phyloP scores from a whole-genome alignment of 1,140 invertebrate species.

The Drosophila ananassae region DNA sequence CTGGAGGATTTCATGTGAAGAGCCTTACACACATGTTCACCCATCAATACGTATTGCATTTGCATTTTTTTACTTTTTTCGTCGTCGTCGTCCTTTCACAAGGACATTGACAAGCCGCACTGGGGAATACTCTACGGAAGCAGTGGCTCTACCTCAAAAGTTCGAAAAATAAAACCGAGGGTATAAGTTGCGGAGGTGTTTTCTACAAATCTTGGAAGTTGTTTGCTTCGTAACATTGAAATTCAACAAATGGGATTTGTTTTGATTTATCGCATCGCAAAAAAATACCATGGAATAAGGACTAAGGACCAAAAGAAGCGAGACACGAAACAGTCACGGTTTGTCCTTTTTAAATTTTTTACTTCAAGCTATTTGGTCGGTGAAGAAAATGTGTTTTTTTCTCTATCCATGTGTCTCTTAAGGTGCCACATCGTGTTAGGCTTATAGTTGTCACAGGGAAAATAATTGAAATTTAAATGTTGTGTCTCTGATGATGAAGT shows the following conservation, averaged over 20 bases:
- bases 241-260: slow-evolving; percentile 65
- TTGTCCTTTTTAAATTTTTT: background rate
- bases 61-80: slow-evolving; percentile 1
- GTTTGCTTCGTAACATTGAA: slow-evolving; percentile 49
- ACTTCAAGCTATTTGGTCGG: background rate
- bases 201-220: slow-evolving; percentile 23
- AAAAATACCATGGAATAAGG: slow-evolving; percentile 5
- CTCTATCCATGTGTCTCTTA: slow-evolving; percentile 4
- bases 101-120: background rate
- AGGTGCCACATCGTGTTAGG: slow-evolving; percentile 41
- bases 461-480: slow-evolving; percentile 63
- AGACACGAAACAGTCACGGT: background rate
- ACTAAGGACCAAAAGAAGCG: no score
- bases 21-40: background rate
- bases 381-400: background rate
- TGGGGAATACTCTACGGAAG: background rate
- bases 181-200: background rate
- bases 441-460: slow-evolving; percentile 41
- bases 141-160: background rate
- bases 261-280: slow-evolving; percentile 53
- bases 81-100: background rate
- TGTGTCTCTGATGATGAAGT: slow-evolving; percentile 23
- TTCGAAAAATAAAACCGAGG: background rate
- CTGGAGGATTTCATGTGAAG: background rate
- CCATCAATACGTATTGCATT: slow-evolving; percentile 1